Base-by-base conservation (phyloP, 2,888 invertebrate species). In the Drosophila kokeensis region DNA sequence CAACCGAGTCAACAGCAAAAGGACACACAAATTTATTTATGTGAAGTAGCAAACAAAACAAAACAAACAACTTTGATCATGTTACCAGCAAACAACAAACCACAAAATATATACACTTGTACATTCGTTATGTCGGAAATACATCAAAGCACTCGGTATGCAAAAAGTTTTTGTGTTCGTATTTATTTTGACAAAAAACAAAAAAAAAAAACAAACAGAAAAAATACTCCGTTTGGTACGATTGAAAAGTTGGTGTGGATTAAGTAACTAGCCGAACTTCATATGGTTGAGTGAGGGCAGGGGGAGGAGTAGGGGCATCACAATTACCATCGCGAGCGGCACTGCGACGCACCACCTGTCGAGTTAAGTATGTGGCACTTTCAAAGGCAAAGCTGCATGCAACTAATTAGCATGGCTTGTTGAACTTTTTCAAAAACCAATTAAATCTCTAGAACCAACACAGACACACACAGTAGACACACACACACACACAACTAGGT, bases 371-470 rank as follows among this genome's bases (percentile, higher is more conserved):
- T 55, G 81, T 64, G 71, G 79, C 73, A 65, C 45, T 78, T 67
- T 82, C 87, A 87, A 87, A 87, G 86, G 72, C 67, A 86, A 86
- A 83, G 87, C 82, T 69, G 73, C 80, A 81, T 66, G 69, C 69
- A 82, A 82, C 86, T 87, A 87, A 87, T 87, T 87, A 87, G 76
- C 88, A 89, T 86, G 88, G 90, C 79, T 83, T 90, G 90, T 82
- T 90, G 78, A 87, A 79, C 89, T 90, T 90, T 87, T 89, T 89
- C 79, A 88, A 90, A 89, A 89, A 87, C 84, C 87, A 87, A 87
- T 90, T 89, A 86, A 84, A 76, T 82, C 79, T 75, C 70, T 75
- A 70, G 69, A 77, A 53, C 66, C 57, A 45, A 58, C 66, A 68
- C 42, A 73, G 40, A 64, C 61, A 74, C 54, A 59, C 18, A 49